Base-by-base conservation (phyloP, 2,797 vertebrate species). In the Gambusia yucatana region DNA sequence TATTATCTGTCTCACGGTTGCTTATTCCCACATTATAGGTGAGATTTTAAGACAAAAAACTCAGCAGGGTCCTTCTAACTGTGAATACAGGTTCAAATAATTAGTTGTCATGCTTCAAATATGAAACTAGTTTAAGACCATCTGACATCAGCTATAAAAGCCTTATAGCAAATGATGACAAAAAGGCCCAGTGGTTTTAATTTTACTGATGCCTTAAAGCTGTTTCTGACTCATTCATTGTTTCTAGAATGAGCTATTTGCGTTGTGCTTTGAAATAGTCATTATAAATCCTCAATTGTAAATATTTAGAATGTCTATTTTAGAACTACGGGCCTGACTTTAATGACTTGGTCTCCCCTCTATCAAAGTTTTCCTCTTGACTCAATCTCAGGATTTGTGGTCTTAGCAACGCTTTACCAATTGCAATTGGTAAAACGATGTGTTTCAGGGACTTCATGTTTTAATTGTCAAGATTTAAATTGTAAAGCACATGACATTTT, bases 1-100 rank as follows among this genome's bases (percentile, higher is more conserved):
- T 78, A 78, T 90, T 86, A 47, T 55, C 73, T 87, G 86, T 92
- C 87, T 85, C 79, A 92, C 36, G 52, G 82, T 80, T 81, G 78
- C 88, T 88, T 88, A 77, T 91, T 57, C 69, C 22, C 65, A 76
- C 48, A 71, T 81, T 75, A 73, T 79, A 83, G 75, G 74, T 33
- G 70, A 75, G 77, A 79, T 76, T 44, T 69, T 50, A 72, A 86
- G 79, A 75, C 48, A 73, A 72, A 41, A 77, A 80, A 69, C 20
- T 72, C n/a, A 33, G 80, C 36, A 36, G 25, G 75, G 78, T 33
- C 14, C 20, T 71, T 72, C 76, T 72, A 57, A n/a, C 72, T 77
- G 65, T 47, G 81, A 67, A 73, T 44, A 84, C 75, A 50, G 50
- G 11, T 28, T 77, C 41, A 69, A 75, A 74, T 79, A 61, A 74